These are phyloP conservation scores for Porites rus DNA, from an alignment of 92 coral and sea anemone genomes.

Conservation along the genomic window DNA sequence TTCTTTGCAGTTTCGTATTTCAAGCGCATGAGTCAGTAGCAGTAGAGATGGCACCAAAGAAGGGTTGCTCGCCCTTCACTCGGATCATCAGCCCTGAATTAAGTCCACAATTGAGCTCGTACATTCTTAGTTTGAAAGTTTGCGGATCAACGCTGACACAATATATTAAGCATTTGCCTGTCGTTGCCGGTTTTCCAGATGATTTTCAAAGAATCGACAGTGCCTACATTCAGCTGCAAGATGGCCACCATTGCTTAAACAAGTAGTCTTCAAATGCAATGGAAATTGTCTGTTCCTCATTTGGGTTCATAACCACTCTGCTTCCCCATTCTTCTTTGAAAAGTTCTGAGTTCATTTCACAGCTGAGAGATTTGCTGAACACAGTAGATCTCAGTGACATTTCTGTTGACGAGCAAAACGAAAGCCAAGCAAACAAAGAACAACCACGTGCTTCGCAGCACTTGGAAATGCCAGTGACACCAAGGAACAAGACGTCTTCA, in stretches of 20 bases:
- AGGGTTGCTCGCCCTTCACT: conserved; percentile 11
- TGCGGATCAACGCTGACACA: not conserved
- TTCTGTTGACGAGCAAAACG: not conserved
- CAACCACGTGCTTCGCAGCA: not conserved
- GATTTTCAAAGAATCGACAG: not conserved
- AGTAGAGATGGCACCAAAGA: not conserved
- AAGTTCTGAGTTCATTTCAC: not conserved
- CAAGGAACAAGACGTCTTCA: not conserved
- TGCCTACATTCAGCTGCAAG: not conserved
- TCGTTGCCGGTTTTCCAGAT: not conserved
- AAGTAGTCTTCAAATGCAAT: too few relatives aligned
- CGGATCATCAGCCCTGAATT: not conserved
- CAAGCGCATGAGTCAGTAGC: not conserved
- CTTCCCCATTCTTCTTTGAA: not conserved
- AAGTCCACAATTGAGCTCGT: not conserved
- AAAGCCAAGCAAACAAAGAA: not conserved
- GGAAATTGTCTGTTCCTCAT: too few relatives aligned
- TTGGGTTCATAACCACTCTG: not conserved
- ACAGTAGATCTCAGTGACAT: not conserved
- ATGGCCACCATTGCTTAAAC: not conserved
- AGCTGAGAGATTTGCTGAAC: conserved; percentile 2
- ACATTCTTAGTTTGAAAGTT: not conserved
- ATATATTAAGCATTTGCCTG: not conserved
- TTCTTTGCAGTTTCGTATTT: not conserved
- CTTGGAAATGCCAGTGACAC: not conserved